Conservation (phyloP, 2,113 vertebrate species). For the Mixornis gularis region DNA sequence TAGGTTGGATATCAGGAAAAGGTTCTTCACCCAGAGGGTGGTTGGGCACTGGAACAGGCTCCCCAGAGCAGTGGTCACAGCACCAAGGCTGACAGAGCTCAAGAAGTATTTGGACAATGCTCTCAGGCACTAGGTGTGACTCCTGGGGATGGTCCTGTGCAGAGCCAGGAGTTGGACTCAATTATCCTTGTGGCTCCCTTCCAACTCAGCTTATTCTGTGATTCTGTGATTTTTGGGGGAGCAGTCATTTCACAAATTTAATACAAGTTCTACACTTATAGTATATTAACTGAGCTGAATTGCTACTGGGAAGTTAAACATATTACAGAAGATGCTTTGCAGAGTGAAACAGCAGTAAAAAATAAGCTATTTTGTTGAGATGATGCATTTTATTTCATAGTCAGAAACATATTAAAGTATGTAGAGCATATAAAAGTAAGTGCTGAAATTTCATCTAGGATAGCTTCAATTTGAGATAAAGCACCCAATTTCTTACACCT, state of each 20-base stretch:
- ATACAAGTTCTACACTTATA: neutral
- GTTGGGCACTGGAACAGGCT: neutral
- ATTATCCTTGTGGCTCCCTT: neutral
- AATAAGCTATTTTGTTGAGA: conserved; percentile 30
- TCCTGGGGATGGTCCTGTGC: neutral
- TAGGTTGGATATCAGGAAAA: neutral
- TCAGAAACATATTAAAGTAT: conserved; percentile 16
- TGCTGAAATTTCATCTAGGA: conserved; percentile 9
- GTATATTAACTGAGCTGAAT: conserved; percentile 32
- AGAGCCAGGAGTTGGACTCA: neutral
- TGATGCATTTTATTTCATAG: conserved; percentile 32
- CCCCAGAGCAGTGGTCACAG: neutral
- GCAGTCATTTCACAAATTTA: neutral
- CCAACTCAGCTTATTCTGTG: neutral
- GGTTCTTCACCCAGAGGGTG: neutral
- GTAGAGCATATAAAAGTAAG: conserved; percentile 33
- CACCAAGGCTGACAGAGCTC: neutral
- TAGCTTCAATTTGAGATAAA: conserved; percentile 25
- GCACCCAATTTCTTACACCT: neutral
- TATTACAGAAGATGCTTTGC: conserved; percentile 23
- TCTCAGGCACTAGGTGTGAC: neutral
- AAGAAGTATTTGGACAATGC: neutral
- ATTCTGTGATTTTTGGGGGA: neutral
- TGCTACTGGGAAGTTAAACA: conserved; percentile 41
- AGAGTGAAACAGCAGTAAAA: conserved; percentile 23